Percentiles rank a stretch among this genome's conserved stretches.
Conservation (phyloP, 2,797 vertebrate species). For the Betta splendens region DNA sequence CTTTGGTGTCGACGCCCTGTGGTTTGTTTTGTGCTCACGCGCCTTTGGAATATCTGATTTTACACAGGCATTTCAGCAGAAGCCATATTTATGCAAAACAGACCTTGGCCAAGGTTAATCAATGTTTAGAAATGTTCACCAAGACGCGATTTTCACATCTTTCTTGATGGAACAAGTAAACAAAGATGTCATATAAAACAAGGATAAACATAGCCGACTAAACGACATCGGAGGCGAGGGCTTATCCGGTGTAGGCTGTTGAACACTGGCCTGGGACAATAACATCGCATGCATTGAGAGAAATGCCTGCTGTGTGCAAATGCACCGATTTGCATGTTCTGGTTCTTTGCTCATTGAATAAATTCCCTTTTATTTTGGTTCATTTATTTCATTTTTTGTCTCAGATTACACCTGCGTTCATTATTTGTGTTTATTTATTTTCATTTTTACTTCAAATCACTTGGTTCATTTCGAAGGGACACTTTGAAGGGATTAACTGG, state of each 20-base stretch:
- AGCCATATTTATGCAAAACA: not conserved
- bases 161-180: not conserved
- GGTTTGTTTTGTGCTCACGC: slow-evolving; percentile 62
- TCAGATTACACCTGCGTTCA: slow-evolving; percentile 31
- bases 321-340: slow-evolving; percentile 72
- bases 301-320: slow-evolving; percentile 63
- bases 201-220: not conserved
- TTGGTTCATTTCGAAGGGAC: too few species aligned
- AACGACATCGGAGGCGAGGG: not conserved
- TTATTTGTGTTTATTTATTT: slow-evolving; percentile 40
- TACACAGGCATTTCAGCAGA: not conserved
- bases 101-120: not conserved
- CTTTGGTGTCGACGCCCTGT: slow-evolving; percentile 50
- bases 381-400: slow-evolving; percentile 44
- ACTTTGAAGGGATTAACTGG: slow-evolving; percentile 82
- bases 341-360: slow-evolving; percentile 45
- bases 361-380: slow-evolving; percentile 45
- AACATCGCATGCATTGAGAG: slow-evolving; percentile 62
- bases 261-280: slow-evolving; percentile 63
- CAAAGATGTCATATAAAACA: too few species aligned
- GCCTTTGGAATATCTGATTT: slow-evolving; percentile 24
- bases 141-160: not conserved
- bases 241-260: not conserved
- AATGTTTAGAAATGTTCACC: not conserved
- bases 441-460: slow-evolving; percentile 33